A percentile compares a stretch with the other conserved stretches of the same genome.
Conservation (phyloP, 2,113 vertebrate genomes). For the Ceratotherium simum region DNA sequence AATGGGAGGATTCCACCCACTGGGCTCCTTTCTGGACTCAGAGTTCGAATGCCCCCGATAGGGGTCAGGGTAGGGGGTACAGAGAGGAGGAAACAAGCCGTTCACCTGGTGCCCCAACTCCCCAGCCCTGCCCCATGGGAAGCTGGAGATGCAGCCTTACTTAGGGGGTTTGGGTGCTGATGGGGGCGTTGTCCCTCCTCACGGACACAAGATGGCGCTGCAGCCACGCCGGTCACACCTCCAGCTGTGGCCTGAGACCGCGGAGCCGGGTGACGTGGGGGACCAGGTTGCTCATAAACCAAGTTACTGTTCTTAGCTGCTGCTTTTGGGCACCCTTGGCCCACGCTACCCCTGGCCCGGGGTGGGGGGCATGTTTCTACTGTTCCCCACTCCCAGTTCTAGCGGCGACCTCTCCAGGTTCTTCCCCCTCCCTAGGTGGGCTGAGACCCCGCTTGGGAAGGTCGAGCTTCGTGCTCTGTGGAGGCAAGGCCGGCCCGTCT, state of each 20-base stretch:
- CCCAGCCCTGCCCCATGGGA: neutral
- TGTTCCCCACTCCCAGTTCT: neutral
- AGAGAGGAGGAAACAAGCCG: neutral
- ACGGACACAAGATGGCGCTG: constrained; percentile 67
- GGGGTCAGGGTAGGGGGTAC: neutral
- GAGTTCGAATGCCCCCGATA: neutral
- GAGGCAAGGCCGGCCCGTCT: neutral
- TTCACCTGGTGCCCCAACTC: too few relatives aligned
- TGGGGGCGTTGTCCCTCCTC: neutral
- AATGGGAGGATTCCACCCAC: neutral
- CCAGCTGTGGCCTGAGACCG: neutral
- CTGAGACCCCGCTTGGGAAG: neutral
- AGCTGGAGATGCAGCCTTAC: neutral
- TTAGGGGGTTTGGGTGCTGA: neutral
- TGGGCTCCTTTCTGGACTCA: neutral
- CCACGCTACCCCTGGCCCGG: neutral
- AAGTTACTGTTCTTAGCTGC: neutral
- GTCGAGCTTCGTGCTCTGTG: neutral
- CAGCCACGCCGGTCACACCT: neutral
- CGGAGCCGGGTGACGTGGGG: rapidly evolving
- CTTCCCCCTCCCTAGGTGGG: neutral
- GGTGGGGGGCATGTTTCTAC: neutral
- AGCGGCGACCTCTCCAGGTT: neutral
- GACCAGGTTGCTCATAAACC: neutral
- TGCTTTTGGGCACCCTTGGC: neutral